These are phyloP conservation scores for Eciton burchellii DNA, from an alignment of 1,140 invertebrate species.

Conservation along the genomic window DNA sequence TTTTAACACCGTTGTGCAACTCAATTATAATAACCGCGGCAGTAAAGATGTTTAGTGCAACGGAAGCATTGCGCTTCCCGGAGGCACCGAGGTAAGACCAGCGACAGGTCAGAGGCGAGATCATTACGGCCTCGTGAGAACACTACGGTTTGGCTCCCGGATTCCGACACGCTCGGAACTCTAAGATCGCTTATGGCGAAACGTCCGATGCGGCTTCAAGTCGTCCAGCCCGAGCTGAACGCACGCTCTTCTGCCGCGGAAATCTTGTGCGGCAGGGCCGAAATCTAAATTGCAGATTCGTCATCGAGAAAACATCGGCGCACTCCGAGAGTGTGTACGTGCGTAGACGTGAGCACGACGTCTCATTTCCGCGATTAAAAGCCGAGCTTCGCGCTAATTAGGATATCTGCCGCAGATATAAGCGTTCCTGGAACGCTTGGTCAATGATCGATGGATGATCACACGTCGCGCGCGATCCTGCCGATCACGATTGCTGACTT, in stretches of 20 bases:
- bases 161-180: slow-evolving; percentile 20
- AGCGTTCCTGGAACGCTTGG: no score
- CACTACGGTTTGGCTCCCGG: not conserved
- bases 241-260: slow-evolving; percentile 23
- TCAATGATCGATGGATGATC: no score
- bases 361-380: slow-evolving; percentile 6
- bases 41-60: slow-evolving; percentile 55
- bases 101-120: not conserved
- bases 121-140: no score
- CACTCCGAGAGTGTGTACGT: slow-evolving; percentile 34
- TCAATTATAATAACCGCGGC: slow-evolving; percentile 51
- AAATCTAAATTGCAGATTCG: slow-evolving; percentile 57
- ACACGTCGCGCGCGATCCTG: no score
- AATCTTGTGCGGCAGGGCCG: slow-evolving; percentile 48
- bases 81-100: not conserved
- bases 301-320: slow-evolving; percentile 50
- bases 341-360: slow-evolving; percentile 26
- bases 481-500: no score
- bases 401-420: not conserved
- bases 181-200: slow-evolving; percentile 15
- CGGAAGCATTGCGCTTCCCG: slow-evolving; percentile 36
- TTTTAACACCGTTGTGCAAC: slow-evolving; percentile 60
- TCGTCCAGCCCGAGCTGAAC: slow-evolving; percentile 30
- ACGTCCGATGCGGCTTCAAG: slow-evolving; percentile 30
- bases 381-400: not conserved